Percentiles rank a stretch among this genome's conserved stretches.
Conservation (phyloP, 2,797 vertebrate species). For the Betta splendens region DNA sequence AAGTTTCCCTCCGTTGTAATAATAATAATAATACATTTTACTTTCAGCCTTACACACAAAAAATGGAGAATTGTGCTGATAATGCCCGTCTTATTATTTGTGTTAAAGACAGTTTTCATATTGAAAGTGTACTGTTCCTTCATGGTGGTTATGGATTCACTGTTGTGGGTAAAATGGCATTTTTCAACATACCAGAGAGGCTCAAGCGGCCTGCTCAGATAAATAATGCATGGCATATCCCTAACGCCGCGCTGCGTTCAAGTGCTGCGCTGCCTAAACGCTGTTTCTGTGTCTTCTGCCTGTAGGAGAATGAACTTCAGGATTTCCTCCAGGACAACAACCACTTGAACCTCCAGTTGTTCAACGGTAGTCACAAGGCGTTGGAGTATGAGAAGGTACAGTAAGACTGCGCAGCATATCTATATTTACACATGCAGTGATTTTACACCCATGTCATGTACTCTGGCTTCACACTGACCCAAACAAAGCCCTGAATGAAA, state of each 20-base stretch:
- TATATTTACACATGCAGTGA: slow-evolving; percentile 1
- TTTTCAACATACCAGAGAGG: slow-evolving; percentile 50
- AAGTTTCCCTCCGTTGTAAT: slow-evolving; percentile 65
- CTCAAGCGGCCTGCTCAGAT: slow-evolving; percentile 40
- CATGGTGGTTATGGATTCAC: too few species aligned
- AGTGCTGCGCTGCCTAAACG: slow-evolving; percentile 54
- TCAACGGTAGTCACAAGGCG: slow-evolving; percentile 68
- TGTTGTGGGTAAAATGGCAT: slow-evolving; percentile 30
- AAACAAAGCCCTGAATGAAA: too few species aligned
- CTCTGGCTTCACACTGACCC: too few species aligned
- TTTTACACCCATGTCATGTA: neutral
- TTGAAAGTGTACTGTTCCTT: too few species aligned
- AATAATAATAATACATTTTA: slow-evolving; percentile 52
- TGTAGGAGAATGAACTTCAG: slow-evolving; percentile 90
- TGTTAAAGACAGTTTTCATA: slow-evolving; percentile 1
- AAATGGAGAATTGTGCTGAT: neutral
- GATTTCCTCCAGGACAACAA: slow-evolving; percentile 82
- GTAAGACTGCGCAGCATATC: slow-evolving; percentile 64
- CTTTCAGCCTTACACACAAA: slow-evolving; percentile 25
- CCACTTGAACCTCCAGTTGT: slow-evolving; percentile 83
- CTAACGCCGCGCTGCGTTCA: slow-evolving; percentile 49
- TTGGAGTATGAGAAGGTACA: slow-evolving; percentile 87
- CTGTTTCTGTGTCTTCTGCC: slow-evolving; percentile 40
- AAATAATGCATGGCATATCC: slow-evolving; percentile 65
- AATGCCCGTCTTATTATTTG: too few species aligned